Percentiles rank a stretch among this genome's conserved stretches.
Evolutionary conservation across 2,888 invertebrate genomes (phyloP).

Genomic region (Tetragnatha montana): DNA sequence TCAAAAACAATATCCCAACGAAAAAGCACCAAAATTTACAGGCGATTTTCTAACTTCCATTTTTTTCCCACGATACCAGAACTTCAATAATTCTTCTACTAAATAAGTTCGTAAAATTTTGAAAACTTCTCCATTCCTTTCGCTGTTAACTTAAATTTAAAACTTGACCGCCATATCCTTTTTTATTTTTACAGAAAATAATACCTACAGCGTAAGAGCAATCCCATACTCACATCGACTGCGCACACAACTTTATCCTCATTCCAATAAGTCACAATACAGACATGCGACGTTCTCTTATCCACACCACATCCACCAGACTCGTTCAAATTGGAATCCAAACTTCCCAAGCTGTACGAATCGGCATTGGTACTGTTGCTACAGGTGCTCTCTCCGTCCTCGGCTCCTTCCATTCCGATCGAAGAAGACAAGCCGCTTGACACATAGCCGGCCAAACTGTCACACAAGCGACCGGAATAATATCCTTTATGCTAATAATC

Average conservation of each 20-base stretch:
- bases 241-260: slow-evolving; percentile 47
- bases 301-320: neutral
- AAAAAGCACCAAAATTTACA: neutral
- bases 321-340: neutral
- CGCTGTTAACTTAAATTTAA: no score
- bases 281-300: slow-evolving; percentile 56
- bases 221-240: slow-evolving; percentile 48
- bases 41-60: neutral
- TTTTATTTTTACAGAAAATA: no score
- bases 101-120: no score
- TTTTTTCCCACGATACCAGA: no score
- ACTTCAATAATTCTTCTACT: no score
- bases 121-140: no score
- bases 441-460: neutral
- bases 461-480: neutral
- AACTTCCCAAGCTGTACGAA: slow-evolving; percentile 30
- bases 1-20: neutral
- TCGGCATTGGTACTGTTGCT: slow-evolving; percentile 13
- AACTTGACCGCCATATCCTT: no score
- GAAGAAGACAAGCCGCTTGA: neutral
- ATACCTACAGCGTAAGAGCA: no score
- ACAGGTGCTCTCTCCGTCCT: slow-evolving; percentile 9
- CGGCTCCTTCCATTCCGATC: slow-evolving; percentile 7
- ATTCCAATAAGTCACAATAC: slow-evolving; percentile 56
- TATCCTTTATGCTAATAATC: slow-evolving; percentile 25